Conservation (phyloP, 1,140 invertebrate genomes). For the Andricus grossulariae region DNA sequence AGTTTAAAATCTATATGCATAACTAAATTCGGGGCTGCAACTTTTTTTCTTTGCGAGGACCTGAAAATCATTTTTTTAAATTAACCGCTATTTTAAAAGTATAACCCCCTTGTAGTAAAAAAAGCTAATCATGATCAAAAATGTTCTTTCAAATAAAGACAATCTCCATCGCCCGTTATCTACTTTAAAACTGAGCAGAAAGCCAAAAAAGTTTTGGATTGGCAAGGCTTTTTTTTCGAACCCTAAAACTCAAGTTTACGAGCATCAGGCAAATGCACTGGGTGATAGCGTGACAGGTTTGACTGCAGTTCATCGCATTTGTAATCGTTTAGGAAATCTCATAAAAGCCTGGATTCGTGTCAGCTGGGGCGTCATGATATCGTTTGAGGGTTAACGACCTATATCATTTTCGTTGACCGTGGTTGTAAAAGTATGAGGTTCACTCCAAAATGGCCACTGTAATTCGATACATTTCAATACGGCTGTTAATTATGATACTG, state of each 20-base stretch:
- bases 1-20: too few species aligned
- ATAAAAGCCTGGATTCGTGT: background rate
- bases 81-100: too few species aligned
- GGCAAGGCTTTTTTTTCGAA: background rate
- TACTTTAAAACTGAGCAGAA: background rate
- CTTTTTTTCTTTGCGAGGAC: too few species aligned
- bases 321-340: conserved; percentile 1
- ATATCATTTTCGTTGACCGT: background rate
- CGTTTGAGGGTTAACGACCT: background rate
- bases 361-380: conserved; percentile 11
- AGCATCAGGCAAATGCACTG: background rate
- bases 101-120: too few species aligned
- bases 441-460: background rate
- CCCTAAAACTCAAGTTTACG: background rate
- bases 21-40: too few species aligned
- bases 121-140: background rate
- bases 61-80: too few species aligned
- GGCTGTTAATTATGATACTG: background rate
- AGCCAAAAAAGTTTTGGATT: conserved; percentile 5
- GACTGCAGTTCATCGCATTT: background rate
- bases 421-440: background rate
- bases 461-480: conserved; percentile 20
- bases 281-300: background rate
- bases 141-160: conserved; percentile 1
- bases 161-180: conserved; percentile 1